phyloP scores from a whole-genome alignment of 2,888 invertebrate genomes.

The Lasioglossum zephyrum region DNA sequence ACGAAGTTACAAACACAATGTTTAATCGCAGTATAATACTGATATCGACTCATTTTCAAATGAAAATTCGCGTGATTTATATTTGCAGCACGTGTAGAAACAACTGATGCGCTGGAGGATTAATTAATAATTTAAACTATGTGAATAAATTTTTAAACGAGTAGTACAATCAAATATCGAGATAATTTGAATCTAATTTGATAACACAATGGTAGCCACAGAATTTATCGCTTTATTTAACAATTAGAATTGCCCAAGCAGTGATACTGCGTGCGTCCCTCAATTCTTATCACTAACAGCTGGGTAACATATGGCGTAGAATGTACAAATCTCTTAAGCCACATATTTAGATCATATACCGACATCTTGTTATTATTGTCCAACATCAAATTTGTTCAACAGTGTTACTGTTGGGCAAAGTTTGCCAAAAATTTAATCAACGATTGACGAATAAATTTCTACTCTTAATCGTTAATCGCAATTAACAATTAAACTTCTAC shows the following conservation, averaged over 20 bases:
- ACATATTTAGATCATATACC: background rate
- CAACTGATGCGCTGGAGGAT: background rate
- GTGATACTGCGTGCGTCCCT: background rate
- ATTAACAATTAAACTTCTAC: no score
- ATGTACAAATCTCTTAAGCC: background rate
- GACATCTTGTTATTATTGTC: background rate
- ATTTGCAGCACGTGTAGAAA: background rate
- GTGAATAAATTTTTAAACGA: no score
- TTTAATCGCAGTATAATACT: background rate
- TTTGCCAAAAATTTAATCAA: no score
- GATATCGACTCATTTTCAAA: background rate
- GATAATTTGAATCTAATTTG: background rate
- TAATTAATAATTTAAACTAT: background rate
- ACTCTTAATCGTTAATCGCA: no score
- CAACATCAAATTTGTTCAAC: no score
- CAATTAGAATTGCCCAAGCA: background rate
- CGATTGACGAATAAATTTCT: no score
- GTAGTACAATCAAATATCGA: no score
- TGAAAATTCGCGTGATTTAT: background rate
- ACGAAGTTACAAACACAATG: background rate
- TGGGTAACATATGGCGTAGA: background rate
- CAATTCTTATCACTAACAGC: background rate
- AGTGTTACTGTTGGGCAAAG: no score
- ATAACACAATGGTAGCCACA: background rate
- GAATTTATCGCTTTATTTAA: background rate